Conservation (phyloP, 2,888 invertebrate species). For the Neoascia interrupta region DNA sequence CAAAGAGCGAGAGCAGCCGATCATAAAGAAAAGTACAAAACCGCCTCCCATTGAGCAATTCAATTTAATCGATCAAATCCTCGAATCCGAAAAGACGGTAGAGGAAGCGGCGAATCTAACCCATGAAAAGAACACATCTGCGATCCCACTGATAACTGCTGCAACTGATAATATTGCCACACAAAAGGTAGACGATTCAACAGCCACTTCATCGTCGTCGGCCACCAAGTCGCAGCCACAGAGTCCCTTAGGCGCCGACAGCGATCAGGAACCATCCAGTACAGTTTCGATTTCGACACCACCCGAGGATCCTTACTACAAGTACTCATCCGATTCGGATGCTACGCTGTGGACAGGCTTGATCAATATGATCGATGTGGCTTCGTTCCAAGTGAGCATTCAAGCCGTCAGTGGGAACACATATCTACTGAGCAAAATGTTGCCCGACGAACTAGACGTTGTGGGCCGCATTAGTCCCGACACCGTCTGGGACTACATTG, state of each 20-base stretch:
- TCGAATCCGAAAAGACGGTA: conserved; percentile 78
- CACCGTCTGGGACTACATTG: conserved; percentile 95
- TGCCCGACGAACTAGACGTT: conserved; percentile 89
- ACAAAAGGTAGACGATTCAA: no score
- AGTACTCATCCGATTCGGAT: conserved; percentile 72
- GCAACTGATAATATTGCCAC: conserved; percentile 29
- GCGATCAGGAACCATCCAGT: conserved; percentile 90
- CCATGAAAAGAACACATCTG: conserved; percentile 65
- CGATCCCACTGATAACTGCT: conserved; percentile 13
- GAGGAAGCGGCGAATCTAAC: conserved; percentile 78
- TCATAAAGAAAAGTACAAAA: conserved; percentile 71
- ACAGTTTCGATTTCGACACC: conserved; percentile 86
- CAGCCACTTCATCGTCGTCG: not conserved
- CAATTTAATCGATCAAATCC: conserved; percentile 78
- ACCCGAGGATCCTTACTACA: conserved; percentile 75
- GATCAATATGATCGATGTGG: conserved; percentile 94
- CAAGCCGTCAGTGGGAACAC: conserved; percentile 88
- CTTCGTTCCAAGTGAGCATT: conserved; percentile 91
- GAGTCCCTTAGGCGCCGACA: conserved; percentile 79
- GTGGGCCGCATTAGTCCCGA: conserved; percentile 95
- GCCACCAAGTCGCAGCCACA: conserved; percentile 20
- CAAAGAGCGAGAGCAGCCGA: conserved; percentile 68
- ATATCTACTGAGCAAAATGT: conserved; percentile 85
- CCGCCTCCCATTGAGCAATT: conserved; percentile 72
- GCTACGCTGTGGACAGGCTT: conserved; percentile 83